Base-by-base conservation (phyloP, 2,113 vertebrate genomes). In the Colossoma macropomum region DNA sequence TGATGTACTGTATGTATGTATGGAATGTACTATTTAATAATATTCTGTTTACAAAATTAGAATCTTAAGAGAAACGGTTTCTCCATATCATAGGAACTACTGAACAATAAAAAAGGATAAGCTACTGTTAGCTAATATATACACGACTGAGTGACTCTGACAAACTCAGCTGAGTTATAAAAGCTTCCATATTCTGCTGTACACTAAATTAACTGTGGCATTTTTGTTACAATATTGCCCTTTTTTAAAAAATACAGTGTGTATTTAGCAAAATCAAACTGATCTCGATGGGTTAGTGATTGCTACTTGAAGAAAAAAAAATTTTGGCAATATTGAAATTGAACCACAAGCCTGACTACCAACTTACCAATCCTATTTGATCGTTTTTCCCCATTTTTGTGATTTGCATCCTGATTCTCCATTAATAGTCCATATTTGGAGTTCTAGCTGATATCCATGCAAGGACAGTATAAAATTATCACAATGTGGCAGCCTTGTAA, bases 31-130 rank as follows among this genome's bases (percentile, higher is more conserved):
- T 80, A 79, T 82, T 69, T 70, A 45, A 75, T 52, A 25, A 77
- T 80, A 52, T 82, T 75, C 73, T 84, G 85, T 84, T 84, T 86
- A 80, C 85, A 77, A 50, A 59, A 38, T 23, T 74, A 54, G 62
- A 73, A 34, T 60, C 8, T 56, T 71, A 32, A 69, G 52, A 48
- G 9, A 50, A 69, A 50, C 13, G 68, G 32, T 68, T 68, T 77
- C 52, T 78, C 73, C 23, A 17, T 23, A 23, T 16, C 65, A 79
- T 56, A 69, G 48, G 23, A 50, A 68, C 19, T 56, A 28, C 8
- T 52, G 30, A 52, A 66, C 32, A 77, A 69, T 2, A 77, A 28
- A 66, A 66, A 41, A 54, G 62, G 3, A 52, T 30, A 25, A 68
- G 73, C 34, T 82, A 70, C n/a, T 75, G 54, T 41, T 41, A 27